A percentile compares a stretch with the other conserved stretches of the same genome.
phyloP scores from a whole-genome alignment of 2,888 invertebrate genomes.

The Celastrina argiolus region DNA sequence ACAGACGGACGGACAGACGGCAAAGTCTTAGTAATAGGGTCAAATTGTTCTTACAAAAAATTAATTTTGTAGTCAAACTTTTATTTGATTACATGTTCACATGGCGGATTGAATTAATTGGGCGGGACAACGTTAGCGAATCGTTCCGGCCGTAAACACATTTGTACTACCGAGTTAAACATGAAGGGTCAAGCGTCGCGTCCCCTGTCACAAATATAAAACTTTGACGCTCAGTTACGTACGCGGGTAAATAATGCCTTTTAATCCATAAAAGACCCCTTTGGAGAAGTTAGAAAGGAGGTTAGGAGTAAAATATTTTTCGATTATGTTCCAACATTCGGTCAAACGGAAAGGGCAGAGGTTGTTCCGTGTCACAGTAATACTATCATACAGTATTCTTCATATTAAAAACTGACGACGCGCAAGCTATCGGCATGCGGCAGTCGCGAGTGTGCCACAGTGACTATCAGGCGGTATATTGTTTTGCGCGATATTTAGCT shows the following conservation, averaged over 20 bases:
- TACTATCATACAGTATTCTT: too few species aligned
- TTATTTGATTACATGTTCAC: slow-evolving; percentile 27
- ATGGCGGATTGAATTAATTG: slow-evolving; percentile 36
- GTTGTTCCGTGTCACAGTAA: too few species aligned
- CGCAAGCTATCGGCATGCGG: too few species aligned
- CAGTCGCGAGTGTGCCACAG: too few species aligned
- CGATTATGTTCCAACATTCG: slow-evolving; percentile 55
- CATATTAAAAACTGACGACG: too few species aligned
- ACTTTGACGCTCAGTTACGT: slow-evolving; percentile 60
- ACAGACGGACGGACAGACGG: background rate
- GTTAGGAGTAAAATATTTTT: slow-evolving; percentile 58
- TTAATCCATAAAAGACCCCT: slow-evolving; percentile 68
- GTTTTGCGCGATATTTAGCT: too few species aligned
- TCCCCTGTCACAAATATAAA: slow-evolving; percentile 68
- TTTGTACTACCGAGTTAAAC: slow-evolving; percentile 42
- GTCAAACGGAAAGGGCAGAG: slow-evolving; percentile 36
- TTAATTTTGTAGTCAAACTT: background rate
- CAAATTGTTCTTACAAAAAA: background rate
- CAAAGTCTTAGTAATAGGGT: background rate
- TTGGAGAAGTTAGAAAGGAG: slow-evolving; percentile 55
- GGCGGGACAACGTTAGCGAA: slow-evolving; percentile 32
- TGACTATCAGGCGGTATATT: too few species aligned
- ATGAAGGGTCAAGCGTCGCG: slow-evolving; percentile 47
- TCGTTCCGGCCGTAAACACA: slow-evolving; percentile 42
- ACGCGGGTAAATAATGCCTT: slow-evolving; percentile 69